Conservation (phyloP, 2,113 vertebrate genomes). For the Scalopus aquaticus region DNA sequence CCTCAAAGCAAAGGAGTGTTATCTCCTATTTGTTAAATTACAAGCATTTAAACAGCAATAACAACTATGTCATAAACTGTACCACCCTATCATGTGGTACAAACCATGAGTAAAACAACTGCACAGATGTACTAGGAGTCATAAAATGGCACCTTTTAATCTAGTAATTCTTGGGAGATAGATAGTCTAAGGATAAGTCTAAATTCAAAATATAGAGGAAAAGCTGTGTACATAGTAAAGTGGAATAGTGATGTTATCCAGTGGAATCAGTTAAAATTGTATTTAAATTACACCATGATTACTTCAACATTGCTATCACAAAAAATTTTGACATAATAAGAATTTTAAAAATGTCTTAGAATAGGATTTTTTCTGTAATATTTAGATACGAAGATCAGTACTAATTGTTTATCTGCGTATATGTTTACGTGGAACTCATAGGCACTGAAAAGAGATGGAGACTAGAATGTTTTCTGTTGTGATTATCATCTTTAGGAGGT, state of each 20-base stretch:
- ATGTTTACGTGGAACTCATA: neutral
- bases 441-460: neutral
- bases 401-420: neutral
- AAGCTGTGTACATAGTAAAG: neutral
- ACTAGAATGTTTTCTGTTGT: neutral
- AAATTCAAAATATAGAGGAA: neutral
- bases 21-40: conserved; percentile 13
- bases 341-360: neutral
- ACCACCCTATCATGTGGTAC: neutral
- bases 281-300: neutral
- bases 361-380: neutral
- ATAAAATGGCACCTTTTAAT: neutral
- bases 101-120: neutral
- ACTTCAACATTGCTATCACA: neutral
- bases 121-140: neutral
- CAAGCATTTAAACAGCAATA: neutral
- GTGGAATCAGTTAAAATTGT: neutral
- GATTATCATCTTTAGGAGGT: neutral
- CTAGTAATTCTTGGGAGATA: neutral
- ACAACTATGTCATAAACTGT: neutral
- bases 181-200: neutral
- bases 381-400: neutral
- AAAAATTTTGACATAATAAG: neutral
- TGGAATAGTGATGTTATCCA: neutral
- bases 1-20: neutral